A percentile compares a stretch with the other conserved stretches of the same genome.
Evolutionary conservation across 2,888 invertebrate species (phyloP).

Genomic region (Pseudococcus jackbeardsleyi): DNA sequence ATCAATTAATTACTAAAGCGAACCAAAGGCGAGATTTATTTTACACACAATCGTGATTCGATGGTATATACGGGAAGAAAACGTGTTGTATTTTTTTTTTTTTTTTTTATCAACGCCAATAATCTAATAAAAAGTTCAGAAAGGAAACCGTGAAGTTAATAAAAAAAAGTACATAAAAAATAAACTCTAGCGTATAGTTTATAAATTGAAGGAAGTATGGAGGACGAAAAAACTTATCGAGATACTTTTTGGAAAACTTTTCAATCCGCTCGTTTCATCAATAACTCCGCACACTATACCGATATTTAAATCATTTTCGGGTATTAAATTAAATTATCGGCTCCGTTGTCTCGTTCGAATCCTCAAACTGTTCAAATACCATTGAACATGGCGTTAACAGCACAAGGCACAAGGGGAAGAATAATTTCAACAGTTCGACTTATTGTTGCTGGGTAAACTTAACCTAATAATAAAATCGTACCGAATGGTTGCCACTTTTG

Average conservation of each 20-base stretch:
- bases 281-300: background rate
- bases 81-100: background rate
- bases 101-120: background rate
- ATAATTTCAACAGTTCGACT: conserved; percentile 12
- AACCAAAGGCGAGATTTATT: background rate
- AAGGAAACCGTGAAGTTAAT: background rate
- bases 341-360: background rate
- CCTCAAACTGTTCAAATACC: background rate
- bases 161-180: background rate
- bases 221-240: no score
- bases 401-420: background rate
- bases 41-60: no score
- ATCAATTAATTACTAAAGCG: conserved; percentile 31
- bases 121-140: background rate
- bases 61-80: no score
- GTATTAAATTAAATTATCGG: background rate
- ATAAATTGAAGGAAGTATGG: background rate
- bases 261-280: no score
- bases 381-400: conserved; percentile 15
- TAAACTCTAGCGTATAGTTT: background rate
- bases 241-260: no score
- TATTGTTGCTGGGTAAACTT: conserved; percentile 1
- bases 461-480: conserved; percentile 50
- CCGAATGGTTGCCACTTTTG: conserved; percentile 21
- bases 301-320: conserved; percentile 10